phyloP scores from a whole-genome alignment of 1,140 invertebrate genomes.

The Adoxophyes honmai region DNA sequence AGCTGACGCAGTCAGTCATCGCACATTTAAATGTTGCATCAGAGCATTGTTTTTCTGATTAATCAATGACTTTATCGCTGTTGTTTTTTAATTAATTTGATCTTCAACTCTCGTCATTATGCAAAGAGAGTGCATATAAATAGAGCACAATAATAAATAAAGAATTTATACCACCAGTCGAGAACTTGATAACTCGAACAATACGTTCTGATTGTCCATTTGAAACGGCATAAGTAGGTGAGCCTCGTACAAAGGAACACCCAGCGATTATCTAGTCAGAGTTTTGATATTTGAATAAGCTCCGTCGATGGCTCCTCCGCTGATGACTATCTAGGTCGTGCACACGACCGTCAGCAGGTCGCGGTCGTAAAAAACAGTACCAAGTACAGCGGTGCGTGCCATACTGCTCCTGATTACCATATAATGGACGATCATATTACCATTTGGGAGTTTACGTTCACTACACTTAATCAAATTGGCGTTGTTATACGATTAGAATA shows the following conservation, averaged over 20 bases:
- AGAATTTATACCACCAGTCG: no score
- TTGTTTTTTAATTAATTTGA: no score
- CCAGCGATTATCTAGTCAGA: slow-evolving; percentile 4
- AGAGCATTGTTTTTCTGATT: no score
- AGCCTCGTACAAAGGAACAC: background rate
- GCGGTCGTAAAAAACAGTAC: slow-evolving; percentile 1
- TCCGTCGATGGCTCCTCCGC: background rate
- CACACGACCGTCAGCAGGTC: background rate
- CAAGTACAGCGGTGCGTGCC: slow-evolving; percentile 31
- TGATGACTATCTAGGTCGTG: slow-evolving; percentile 4
- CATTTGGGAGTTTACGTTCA: slow-evolving; percentile 37
- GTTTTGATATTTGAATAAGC: slow-evolving; percentile 7
- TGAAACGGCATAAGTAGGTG: slow-evolving; percentile 4
- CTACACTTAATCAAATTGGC: slow-evolving; percentile 32
- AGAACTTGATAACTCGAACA: background rate
- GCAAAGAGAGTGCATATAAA: no score
- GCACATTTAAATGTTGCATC: no score
- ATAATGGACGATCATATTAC: slow-evolving; percentile 46
- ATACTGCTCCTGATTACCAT: slow-evolving; percentile 43
- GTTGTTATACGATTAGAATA: slow-evolving; percentile 23
- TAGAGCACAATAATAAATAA: no score
- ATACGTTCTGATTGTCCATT: slow-evolving; percentile 1
- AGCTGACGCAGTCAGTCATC: no score
- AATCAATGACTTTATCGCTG: no score
- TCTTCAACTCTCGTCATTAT: no score